Evolutionary conservation across 2,113 vertebrate species (phyloP).

Genomic region (Triplophysa tibetana): DNA sequence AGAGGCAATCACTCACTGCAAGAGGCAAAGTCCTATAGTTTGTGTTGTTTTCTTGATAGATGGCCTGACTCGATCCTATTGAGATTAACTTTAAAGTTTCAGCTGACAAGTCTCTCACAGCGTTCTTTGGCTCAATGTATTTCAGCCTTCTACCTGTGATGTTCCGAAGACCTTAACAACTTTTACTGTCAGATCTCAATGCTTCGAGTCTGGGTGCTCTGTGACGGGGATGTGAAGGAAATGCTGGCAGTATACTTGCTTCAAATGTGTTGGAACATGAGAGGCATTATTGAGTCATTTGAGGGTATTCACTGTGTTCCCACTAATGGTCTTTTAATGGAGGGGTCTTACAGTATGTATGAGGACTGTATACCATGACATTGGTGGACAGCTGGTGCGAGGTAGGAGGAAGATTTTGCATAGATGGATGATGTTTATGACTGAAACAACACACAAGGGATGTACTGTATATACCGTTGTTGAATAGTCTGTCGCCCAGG

Average conservation of each 20-base stretch:
- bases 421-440: background rate
- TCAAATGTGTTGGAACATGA: background rate
- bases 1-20: conserved; percentile 14
- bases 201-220: background rate
- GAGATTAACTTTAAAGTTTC: conserved; percentile 5
- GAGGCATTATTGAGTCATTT: background rate
- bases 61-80: background rate
- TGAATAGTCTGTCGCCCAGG: background rate
- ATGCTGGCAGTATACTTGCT: background rate
- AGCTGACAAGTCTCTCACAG: background rate
- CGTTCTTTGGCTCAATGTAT: background rate
- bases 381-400: conserved; percentile 27
- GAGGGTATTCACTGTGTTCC: background rate
- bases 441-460: conserved; percentile 15
- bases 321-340: conserved; percentile 13
- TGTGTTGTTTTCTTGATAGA: background rate
- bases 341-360: background rate
- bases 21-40: background rate
- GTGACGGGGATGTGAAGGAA: background rate
- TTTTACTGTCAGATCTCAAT: background rate
- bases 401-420: background rate
- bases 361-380: background rate
- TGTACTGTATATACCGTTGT: background rate
- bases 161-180: background rate
- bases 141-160: background rate